Evolutionary conservation across 2,888 invertebrate species (phyloP).

Genomic region (Lissocephala sabroskyi): DNA sequence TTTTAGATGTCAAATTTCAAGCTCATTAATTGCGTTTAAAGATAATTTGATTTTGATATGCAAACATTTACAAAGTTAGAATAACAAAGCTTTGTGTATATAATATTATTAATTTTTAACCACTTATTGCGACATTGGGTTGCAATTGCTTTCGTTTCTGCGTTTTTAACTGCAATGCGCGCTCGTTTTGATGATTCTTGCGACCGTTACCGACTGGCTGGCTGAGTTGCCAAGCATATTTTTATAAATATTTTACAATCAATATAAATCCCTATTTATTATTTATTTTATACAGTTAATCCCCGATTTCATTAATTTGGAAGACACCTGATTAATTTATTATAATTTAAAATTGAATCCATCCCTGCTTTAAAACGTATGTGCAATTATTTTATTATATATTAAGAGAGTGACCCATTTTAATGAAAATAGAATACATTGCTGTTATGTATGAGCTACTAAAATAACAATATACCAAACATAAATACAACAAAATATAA

Average conservation of each 20-base stretch:
- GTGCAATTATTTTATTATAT: conserved; percentile 51
- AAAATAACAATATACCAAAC: conserved; percentile 36
- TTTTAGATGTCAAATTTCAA: too few relatives aligned
- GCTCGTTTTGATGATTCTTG: too few relatives aligned
- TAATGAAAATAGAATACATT: conserved; percentile 40
- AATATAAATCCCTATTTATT: conserved; percentile 35
- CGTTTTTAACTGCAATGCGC: too few relatives aligned
- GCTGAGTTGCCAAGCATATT: not conserved
- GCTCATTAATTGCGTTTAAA: too few relatives aligned
- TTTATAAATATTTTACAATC: conserved; percentile 1
- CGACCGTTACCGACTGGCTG: not conserved
- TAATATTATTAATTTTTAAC: too few relatives aligned
- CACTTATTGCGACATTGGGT: too few relatives aligned
- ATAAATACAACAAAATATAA: conserved; percentile 26
- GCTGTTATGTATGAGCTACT: conserved; percentile 57
- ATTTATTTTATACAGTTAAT: conserved; percentile 57
- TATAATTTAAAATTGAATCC: conserved; percentile 52
- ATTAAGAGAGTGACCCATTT: conserved; percentile 39
- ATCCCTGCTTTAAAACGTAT: conserved; percentile 63
- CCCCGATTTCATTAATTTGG: conserved; percentile 63
- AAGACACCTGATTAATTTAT: conserved; percentile 54
- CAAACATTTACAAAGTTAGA: too few relatives aligned
- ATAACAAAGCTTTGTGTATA: too few relatives aligned
- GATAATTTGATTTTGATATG: too few relatives aligned
- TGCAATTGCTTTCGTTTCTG: too few relatives aligned